Conservation (phyloP, 2,888 invertebrate species). For the Rhabditophanes sp. region DNA sequence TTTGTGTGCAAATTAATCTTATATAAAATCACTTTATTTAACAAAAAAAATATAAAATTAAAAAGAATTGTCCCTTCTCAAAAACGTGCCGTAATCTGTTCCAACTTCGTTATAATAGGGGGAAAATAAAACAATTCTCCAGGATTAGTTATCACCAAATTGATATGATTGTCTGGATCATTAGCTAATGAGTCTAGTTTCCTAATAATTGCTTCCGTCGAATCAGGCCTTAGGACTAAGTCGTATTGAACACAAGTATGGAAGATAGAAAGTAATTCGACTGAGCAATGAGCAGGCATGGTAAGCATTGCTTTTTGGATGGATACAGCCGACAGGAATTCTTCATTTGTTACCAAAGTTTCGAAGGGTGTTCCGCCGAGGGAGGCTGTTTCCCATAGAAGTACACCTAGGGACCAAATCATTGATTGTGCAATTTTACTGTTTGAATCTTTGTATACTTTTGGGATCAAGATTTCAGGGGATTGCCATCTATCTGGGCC, state of each 20-base stretch:
- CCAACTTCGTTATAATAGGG: conserved; percentile 5
- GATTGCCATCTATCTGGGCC: no score
- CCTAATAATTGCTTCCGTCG: conserved; percentile 5
- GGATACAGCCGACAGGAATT: conserved; percentile 3
- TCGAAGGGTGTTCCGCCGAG: conserved; percentile 8
- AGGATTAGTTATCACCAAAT: conserved; percentile 5
- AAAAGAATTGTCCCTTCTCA: no score
- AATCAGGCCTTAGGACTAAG: conserved; percentile 5
- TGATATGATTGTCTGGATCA: conserved; percentile 6
- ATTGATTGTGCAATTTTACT: conserved; percentile 6
- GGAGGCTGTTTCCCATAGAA: conserved; percentile 5
- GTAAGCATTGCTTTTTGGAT: conserved; percentile 3
- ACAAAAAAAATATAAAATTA: no score
- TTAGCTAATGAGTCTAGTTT: conserved; percentile 4
- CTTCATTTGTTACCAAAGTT: conserved; percentile 3
- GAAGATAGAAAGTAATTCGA: conserved; percentile 1
- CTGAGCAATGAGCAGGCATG: conserved; percentile 2
- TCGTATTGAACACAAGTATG: conserved; percentile 5
- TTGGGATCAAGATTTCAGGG: no score
- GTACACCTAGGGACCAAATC: conserved; percentile 7
- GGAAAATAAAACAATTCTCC: conserved; percentile 5
- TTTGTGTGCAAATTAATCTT: no score
- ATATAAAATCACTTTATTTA: no score
- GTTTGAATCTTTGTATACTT: no score
- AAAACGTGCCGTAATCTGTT: conserved; percentile 7